Percentiles rank a stretch among this genome's conserved stretches.
Evolutionary conservation across 2,797 vertebrate species (phyloP).

Genomic region (Phataginus tricuspis): DNA sequence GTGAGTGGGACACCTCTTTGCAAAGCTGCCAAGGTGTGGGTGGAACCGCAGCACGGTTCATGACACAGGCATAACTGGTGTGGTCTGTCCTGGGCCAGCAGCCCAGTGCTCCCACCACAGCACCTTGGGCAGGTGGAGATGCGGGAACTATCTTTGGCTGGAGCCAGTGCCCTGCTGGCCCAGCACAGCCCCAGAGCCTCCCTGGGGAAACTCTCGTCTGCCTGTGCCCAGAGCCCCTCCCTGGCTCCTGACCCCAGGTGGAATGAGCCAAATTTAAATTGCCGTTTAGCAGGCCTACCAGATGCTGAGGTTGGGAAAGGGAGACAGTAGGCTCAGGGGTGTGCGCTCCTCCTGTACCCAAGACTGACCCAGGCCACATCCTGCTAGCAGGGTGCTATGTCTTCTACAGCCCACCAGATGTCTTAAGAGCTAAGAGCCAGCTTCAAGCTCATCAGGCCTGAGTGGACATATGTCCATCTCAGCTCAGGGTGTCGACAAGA

Average conservation of each 20-base stretch:
- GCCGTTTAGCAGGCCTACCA: not conserved
- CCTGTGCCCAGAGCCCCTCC: not conserved
- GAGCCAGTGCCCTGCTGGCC: not conserved
- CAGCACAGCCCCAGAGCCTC: too few species aligned
- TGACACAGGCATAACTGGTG: not conserved
- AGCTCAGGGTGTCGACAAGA: not conserved
- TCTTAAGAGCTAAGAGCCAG: too few species aligned
- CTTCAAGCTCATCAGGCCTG: not conserved
- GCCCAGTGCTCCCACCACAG: not conserved
- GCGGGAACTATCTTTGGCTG: not conserved
- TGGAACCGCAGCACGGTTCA: not conserved
- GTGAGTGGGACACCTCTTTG: not conserved
- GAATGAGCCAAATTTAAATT: not conserved
- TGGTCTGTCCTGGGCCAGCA: not conserved
- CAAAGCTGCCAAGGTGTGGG: not conserved
- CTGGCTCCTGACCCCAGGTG: not conserved
- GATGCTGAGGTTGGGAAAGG: not conserved
- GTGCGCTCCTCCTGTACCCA: rapidly evolving
- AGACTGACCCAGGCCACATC: rapidly evolving
- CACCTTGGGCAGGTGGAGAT: slow-evolving; percentile 58
- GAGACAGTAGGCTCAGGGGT: too few species aligned
- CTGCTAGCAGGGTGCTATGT: not conserved
- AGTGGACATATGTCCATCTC: not conserved
- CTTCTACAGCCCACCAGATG: rapidly evolving
- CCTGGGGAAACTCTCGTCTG: not conserved